A percentile compares a stretch with the other conserved stretches of the same genome.
Conservation (phyloP, 2,113 vertebrate genomes). For the Dromas ardeola region DNA sequence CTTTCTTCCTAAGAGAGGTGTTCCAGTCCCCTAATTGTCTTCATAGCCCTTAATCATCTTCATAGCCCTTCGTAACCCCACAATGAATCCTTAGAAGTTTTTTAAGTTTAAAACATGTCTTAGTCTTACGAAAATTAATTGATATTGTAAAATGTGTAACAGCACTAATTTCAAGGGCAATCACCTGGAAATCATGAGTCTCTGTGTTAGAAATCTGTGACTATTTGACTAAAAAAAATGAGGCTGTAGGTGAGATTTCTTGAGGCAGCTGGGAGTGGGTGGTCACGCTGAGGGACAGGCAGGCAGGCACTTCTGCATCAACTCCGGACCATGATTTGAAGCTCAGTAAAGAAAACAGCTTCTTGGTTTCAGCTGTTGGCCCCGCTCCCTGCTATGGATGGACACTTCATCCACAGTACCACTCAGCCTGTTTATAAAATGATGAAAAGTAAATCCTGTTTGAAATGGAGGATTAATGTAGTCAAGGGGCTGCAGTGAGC, state of each 20-base stretch:
- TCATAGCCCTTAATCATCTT: too few relatives aligned
- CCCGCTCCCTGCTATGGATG: neutral
- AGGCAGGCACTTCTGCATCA: neutral
- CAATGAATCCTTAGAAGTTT: neutral
- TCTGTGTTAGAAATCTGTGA: neutral
- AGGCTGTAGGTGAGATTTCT: neutral
- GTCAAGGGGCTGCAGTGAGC: neutral
- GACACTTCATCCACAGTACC: neutral
- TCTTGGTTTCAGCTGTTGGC: neutral
- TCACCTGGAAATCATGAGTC: neutral
- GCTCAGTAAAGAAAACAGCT: neutral
- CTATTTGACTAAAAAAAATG: neutral
- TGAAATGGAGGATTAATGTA: neutral
- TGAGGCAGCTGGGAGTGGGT: neutral
- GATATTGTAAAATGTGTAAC: neutral
- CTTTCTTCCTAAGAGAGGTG: too few relatives aligned
- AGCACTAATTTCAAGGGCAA: neutral
- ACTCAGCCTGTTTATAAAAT: neutral
- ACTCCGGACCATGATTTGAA: neutral
- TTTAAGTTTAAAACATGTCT: neutral
- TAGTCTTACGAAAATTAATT: neutral
- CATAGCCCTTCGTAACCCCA: too few relatives aligned
- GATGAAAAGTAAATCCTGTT: slow-evolving; percentile 30
- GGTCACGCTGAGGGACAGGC: neutral
- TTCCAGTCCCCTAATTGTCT: too few relatives aligned